Base-by-base conservation (phyloP, 1,140 invertebrate species). In the Eupristina koningsbergeri region DNA sequence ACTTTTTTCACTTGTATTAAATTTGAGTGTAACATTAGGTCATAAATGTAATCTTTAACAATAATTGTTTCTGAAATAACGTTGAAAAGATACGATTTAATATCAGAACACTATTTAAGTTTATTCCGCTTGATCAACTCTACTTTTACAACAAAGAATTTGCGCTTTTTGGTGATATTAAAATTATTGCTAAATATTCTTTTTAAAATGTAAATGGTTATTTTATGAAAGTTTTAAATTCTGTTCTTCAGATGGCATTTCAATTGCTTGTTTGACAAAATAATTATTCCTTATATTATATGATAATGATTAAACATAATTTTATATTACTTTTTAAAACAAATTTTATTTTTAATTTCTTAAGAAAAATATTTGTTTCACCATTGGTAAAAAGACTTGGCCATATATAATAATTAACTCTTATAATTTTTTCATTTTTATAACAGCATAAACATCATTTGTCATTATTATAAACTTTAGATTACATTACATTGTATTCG, bases 1-100 rank as follows among this genome's bases (percentile, higher is more conserved):
- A 17, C 19, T 3, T 3, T 53, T 3, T 53, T 53, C 9, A 19
- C n/a, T n/a, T n/a, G n/a, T n/a, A n/a, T n/a, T n/a, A n/a, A n/a
- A n/a, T n/a, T n/a, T n/a, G n/a, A n/a, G n/a, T n/a, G n/a, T n/a
- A n/a, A n/a, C n/a, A n/a, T n/a, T n/a, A n/a, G n/a, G 15, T 19
- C 50, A 17, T 53, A 53, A 53, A 53, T 53, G 50, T 17, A 17
- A 53, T 53, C 73, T 84, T 69, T 83, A 87, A 84, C 88, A 86
- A 87, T 87, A 85, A 84, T 86, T 81, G 77, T 75, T 79, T 64
- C 45, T 67, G 50, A 81, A 36, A 71, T 74, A 64, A 74, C 26
- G 41, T 58, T 29, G 22, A 41, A 19, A 58, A 45, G 26, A 39
- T 36, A 69, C 41, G 17, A 41, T 79, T 73, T 61, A 77, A 71